These are phyloP conservation scores for Sericinus montela DNA, from an alignment of 2,888 invertebrate genomes.

Conservation along the genomic window DNA sequence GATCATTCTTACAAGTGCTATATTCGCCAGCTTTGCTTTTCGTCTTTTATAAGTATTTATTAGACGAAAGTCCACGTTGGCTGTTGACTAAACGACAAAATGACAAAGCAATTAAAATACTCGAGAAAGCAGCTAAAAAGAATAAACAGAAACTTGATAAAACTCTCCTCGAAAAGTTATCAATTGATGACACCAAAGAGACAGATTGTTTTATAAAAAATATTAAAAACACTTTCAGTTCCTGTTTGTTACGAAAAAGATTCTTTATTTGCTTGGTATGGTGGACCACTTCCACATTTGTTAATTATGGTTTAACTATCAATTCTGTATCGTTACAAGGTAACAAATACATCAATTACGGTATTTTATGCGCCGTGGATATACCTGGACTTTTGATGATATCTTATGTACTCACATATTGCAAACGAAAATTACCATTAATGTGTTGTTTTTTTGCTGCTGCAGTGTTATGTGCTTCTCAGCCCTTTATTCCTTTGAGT, in stretches of 20 bases:
- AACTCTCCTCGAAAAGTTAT: constrained; percentile 39
- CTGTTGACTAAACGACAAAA: constrained; percentile 83
- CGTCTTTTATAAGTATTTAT: constrained; percentile 81
- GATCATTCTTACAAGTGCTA: constrained; percentile 80
- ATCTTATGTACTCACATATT: constrained; percentile 72
- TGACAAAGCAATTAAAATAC: constrained; percentile 80
- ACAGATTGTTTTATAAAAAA: constrained; percentile 37
- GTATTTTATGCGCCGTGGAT: constrained; percentile 75
- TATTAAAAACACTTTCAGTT: constrained; percentile 50
- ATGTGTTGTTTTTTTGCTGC: constrained; percentile 75
- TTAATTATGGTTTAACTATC: constrained; percentile 87
- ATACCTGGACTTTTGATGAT: constrained; percentile 79
- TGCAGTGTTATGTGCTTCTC: constrained; percentile 77
- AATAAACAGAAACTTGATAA: constrained; percentile 52
- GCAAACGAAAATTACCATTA: constrained; percentile 77
- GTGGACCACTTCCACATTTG: constrained; percentile 84
- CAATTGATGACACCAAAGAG: constrained; percentile 36
- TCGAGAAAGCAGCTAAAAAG: constrained; percentile 79
- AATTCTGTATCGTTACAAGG: constrained; percentile 87
- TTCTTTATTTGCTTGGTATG: constrained; percentile 59
- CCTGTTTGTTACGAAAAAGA: constrained; percentile 45
- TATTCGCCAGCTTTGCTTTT: constrained; percentile 85
- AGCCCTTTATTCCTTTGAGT: constrained; percentile 80
- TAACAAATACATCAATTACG: constrained; percentile 87
- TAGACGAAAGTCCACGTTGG: constrained; percentile 90